A percentile compares a stretch with the other conserved stretches of the same genome.
phyloP scores from a whole-genome alignment of 2,888 invertebrate species.

The Mantis religiosa region DNA sequence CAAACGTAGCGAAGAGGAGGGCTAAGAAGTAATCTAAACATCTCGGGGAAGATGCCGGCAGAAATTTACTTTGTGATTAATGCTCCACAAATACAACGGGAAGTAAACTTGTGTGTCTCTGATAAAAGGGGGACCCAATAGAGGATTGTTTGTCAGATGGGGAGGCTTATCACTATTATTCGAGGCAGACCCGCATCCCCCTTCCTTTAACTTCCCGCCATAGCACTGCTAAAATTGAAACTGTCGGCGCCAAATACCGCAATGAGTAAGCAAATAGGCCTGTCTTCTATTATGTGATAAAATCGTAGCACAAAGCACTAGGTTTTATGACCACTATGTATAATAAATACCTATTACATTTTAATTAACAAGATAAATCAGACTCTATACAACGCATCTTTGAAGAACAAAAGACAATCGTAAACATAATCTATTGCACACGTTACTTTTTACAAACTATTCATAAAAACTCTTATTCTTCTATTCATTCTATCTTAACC shows the following conservation, averaged over 20 bases:
- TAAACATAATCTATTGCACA: too few species aligned
- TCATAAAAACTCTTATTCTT: too few species aligned
- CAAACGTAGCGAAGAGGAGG: not conserved
- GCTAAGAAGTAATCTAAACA: conserved; percentile 2
- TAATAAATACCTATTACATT: too few species aligned
- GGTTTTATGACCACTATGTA: too few species aligned
- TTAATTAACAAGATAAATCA: too few species aligned
- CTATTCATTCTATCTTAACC: too few species aligned
- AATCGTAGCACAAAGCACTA: too few species aligned
- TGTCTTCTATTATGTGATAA: too few species aligned
- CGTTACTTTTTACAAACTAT: too few species aligned
- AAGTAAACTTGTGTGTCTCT: not conserved
- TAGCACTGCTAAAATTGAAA: not conserved
- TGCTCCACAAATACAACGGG: not conserved
- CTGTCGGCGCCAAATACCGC: not conserved
- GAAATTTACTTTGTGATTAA: conserved; percentile 5
- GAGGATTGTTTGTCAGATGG: not conserved
- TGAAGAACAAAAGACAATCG: too few species aligned
- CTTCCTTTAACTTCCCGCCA: not conserved
- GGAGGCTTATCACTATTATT: not conserved
- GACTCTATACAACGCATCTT: too few species aligned
- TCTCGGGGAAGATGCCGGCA: not conserved
- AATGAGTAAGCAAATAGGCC: not conserved
- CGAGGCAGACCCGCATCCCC: not conserved
- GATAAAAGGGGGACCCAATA: not conserved